phyloP scores from a whole-genome alignment of 1,140 invertebrate genomes.

The Formica exsecta region DNA sequence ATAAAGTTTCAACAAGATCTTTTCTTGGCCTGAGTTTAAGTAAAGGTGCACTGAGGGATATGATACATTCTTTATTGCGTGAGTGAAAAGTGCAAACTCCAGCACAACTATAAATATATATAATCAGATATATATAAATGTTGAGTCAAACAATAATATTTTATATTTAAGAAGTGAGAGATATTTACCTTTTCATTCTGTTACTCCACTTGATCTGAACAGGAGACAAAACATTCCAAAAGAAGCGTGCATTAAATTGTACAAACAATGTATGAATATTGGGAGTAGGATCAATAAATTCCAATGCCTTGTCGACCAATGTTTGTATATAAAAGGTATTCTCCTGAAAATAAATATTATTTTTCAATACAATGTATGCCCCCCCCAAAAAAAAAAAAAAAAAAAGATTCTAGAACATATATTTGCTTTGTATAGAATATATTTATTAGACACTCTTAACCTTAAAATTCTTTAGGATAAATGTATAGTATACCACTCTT shows the following conservation, averaged over 20 bases:
- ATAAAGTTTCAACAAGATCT: slow-evolving; percentile 97
- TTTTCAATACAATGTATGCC: slow-evolving; percentile 58
- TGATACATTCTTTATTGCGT: slow-evolving; percentile 92
- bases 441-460: no score
- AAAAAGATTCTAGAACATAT: slow-evolving; percentile 20
- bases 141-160: slow-evolving; percentile 31
- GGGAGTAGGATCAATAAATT: slow-evolving; percentile 97
- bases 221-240: slow-evolving; percentile 91
- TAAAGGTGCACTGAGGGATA: slow-evolving; percentile 95
- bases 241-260: slow-evolving; percentile 95
- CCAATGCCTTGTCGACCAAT: slow-evolving; percentile 89
- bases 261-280: slow-evolving; percentile 95
- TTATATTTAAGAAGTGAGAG: slow-evolving; percentile 5
- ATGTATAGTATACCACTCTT: no score
- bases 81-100: slow-evolving; percentile 94
- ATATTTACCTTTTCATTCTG: slow-evolving; percentile 94
- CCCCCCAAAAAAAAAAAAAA: slow-evolving; percentile 51
- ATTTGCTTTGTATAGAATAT: not conserved
- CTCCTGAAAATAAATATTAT: slow-evolving; percentile 51
- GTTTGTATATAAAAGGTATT: slow-evolving; percentile 81
- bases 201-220: slow-evolving; percentile 98
- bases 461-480: no score
- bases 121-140: slow-evolving; percentile 50
- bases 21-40: slow-evolving; percentile 96
- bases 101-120: slow-evolving; percentile 90